phyloP scores from a whole-genome alignment of 2,113 vertebrate genomes.

The Psettodes erumei region DNA sequence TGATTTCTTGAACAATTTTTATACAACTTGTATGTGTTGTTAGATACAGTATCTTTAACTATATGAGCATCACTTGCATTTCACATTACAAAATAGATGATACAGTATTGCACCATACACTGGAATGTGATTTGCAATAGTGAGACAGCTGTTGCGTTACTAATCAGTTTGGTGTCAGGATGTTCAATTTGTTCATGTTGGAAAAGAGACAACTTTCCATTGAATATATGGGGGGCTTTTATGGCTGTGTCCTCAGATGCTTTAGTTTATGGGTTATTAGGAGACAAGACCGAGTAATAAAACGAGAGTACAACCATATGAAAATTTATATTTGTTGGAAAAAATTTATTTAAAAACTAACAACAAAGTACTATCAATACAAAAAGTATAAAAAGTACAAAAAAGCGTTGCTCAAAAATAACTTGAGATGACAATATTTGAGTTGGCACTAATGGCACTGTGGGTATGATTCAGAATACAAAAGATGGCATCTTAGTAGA shows the following conservation, averaged over 20 bases:
- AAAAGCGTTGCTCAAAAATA: conserved; percentile 71
- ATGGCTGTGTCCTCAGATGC: background rate
- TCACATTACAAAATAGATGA: too few relatives aligned
- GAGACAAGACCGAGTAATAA: background rate
- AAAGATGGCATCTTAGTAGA: conserved; percentile 57
- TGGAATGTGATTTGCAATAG: background rate
- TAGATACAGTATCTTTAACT: too few relatives aligned
- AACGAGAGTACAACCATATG: background rate
- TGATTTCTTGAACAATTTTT: background rate
- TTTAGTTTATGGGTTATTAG: too few relatives aligned
- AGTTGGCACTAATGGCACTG: conserved; percentile 67
- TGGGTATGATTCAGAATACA: conserved; percentile 64
- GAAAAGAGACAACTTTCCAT: background rate
- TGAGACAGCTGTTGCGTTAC: background rate
- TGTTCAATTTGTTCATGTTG: background rate
- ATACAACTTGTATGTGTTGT: too few relatives aligned
- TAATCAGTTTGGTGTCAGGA: background rate
- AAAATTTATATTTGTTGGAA: conserved; percentile 32
- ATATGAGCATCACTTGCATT: too few relatives aligned
- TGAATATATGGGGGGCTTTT: background rate
- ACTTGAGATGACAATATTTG: conserved; percentile 73
- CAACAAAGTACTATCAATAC: conserved; percentile 74
- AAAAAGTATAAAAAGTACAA: conserved; percentile 79
- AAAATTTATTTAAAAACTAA: conserved; percentile 76
- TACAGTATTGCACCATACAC: too few relatives aligned